Base-by-base conservation (phyloP, 2,797 vertebrate genomes). In the Sebastes flavidus region DNA sequence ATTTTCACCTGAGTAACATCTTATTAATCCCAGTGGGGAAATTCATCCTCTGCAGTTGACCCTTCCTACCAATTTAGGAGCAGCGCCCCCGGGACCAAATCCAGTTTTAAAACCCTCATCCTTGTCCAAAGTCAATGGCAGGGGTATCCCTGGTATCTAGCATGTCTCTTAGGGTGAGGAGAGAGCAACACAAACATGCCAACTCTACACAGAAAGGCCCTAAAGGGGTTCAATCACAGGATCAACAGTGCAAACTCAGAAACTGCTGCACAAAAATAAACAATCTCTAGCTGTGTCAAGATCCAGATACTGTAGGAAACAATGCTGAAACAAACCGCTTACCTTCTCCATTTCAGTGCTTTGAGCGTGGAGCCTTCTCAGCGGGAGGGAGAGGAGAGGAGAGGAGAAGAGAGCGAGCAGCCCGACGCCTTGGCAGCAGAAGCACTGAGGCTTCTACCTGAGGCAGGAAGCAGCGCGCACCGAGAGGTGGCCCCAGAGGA, bases 311-410 rank as follows among this genome's bases (percentile, higher is more conserved):
- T 46, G 42, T 20, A 18, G 25, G 9, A 84, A 81, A 79, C 32
- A 46, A 77, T 7, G 25, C 25, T 36, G 30, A 90, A 81, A 73
- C 34, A 72, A 81, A 72, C 58, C 38, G 1, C 88, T 91, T 94
- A 95, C 95, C 94, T 95, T 95, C 87, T 95, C 94, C 95, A 95
- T 95, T 88, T 89, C 85, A 32, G 70, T 38, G 85, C 59, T 80
- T 81, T 80, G 65, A 82, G 78, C 87, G 86, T 20, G 68, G 82
- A 77, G 78, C 71, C 82, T 84, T 87, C 81, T 87, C 78, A 81
- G 78, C 27, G 24, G 80, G 77, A 88, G 84, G 78, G 86, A 88
- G 84, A 76, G 75, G 56, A 42, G 36, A 38, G 72, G 56, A 85
- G 68, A 81, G 42, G 36, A 38, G 36, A 38, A 0, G 36, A 38